A percentile compares a stretch with the other conserved stretches of the same genome.
Conservation (phyloP, 2,113 vertebrate genomes). For the Aegithalos caudatus region DNA sequence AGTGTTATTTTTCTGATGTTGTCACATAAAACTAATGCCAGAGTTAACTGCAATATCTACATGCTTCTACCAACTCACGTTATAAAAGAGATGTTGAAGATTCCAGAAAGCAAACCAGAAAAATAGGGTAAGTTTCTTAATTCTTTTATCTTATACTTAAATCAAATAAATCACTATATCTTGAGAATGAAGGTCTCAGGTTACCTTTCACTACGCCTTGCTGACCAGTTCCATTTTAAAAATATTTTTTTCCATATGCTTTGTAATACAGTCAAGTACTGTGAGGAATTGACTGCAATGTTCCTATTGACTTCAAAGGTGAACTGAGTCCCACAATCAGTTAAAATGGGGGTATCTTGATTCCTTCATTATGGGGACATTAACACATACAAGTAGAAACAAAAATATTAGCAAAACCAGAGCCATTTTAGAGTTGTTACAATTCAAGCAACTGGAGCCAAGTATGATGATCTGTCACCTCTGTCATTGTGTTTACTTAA, state of each 20-base stretch:
- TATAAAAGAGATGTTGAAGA: not conserved
- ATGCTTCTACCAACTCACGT: not conserved
- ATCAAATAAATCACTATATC: not conserved
- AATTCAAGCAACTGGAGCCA: not conserved
- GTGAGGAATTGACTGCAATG: not conserved
- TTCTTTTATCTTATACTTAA: not conserved
- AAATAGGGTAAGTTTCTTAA: not conserved
- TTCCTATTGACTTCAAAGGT: not conserved
- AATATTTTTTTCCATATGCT: not conserved
- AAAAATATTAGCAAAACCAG: not conserved
- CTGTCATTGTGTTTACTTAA: rapidly evolving
- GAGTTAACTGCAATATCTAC: not conserved
- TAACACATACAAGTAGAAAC: rapidly evolving
- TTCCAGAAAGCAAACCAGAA: not conserved
- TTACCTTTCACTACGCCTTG: not conserved
- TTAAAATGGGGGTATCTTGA: not conserved
- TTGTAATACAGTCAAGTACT: not conserved
- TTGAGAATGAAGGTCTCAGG: not conserved
- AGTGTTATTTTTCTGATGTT: not conserved
- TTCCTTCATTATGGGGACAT: not conserved
- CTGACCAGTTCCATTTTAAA: not conserved
- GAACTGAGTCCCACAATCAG: not conserved
- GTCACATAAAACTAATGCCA: not conserved
- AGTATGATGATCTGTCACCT: not conserved
- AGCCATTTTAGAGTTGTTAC: not conserved